Base-by-base conservation (phyloP, 1,140 invertebrate genomes). In the Heliconius melpomene region DNA sequence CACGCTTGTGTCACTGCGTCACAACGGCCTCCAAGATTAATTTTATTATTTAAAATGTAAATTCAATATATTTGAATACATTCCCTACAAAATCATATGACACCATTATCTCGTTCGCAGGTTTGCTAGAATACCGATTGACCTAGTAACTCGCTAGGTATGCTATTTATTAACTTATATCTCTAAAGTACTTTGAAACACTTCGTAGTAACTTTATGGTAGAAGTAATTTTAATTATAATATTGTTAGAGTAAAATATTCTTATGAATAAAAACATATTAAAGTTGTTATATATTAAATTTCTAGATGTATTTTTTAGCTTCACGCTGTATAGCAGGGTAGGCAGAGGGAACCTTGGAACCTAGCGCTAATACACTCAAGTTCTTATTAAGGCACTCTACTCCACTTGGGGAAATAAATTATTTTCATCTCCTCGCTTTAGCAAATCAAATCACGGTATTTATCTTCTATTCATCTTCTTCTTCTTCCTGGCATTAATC, bases 161-260 rank as follows among this genome's bases (percentile, higher is more conserved):
- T 29, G 60, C 60, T 66, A 66, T 23, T 66, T 66, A 29, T 66
- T 66, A 66, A 66, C 60, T 66, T 66, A 66, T 66, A 66, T 66
- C 60, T 66, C 23, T 18, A 11, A 26, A 66, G 60, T 26, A 29
- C 60, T 66, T 66, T 66, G 60, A 66, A 29, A 66, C 60, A 66
- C 26, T 66, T 29, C 23, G 26, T 29, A 11, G 0, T 66, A 66
- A 66, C 23, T 66, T 66, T 29, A 11, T 29, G 23, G 9, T 29
- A 66, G 60, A 16, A 13, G 11, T 26, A 26, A 66, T 66, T 66
- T 66, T 66, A 66, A 66, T 66, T 66, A 66, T 66, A 23, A 23
- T 60, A 7, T 66, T 66, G 60, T 66, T 66, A 16, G 3, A 13
- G n/a, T 26, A 6, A 26, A 29, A 66, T 66, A 9, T 29, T 26